Percentiles rank a stretch among this genome's conserved stretches.
Evolutionary conservation across 2,888 invertebrate genomes (phyloP).

Genomic region (Strigamia crassipes): DNA sequence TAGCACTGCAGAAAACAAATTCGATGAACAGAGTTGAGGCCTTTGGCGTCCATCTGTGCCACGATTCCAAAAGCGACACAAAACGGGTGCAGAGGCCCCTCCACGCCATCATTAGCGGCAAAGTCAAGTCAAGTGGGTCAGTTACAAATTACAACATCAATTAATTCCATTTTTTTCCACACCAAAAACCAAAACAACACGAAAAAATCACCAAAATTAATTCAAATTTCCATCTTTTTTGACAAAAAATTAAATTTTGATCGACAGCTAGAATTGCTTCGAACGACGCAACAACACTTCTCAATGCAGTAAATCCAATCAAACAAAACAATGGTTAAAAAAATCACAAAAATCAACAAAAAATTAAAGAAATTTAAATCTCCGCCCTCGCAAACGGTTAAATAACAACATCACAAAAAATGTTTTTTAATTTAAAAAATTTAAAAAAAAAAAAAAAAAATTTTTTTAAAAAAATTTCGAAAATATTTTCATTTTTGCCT

Average conservation of each 20-base stretch:
- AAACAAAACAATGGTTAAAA: background rate
- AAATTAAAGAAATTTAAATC: too few relatives aligned
- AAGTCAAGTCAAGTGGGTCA: background rate
- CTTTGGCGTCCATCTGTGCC: conserved; percentile 15
- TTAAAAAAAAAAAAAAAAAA: background rate
- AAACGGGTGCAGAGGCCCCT: conserved; percentile 42
- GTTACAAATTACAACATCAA: conserved; percentile 15
- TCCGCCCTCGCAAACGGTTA: background rate
- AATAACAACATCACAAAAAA: background rate
- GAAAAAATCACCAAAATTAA: background rate
- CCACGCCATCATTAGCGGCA: conserved; percentile 8
- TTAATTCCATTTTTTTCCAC: background rate
- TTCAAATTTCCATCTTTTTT: too few relatives aligned
- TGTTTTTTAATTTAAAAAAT: background rate
- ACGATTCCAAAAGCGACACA: conserved; percentile 29
- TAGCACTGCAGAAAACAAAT: conserved; percentile 76
- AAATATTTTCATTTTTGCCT: background rate
- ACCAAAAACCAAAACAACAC: background rate
- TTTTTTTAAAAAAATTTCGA: background rate
- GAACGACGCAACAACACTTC: background rate
- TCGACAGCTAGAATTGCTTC: background rate
- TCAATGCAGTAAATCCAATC: background rate
- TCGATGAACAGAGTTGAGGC: conserved; percentile 10
- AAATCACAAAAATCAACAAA: background rate
- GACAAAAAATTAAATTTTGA: background rate